Conservation (phyloP, 2,113 vertebrate genomes). For the Kryptolebias marmoratus region DNA sequence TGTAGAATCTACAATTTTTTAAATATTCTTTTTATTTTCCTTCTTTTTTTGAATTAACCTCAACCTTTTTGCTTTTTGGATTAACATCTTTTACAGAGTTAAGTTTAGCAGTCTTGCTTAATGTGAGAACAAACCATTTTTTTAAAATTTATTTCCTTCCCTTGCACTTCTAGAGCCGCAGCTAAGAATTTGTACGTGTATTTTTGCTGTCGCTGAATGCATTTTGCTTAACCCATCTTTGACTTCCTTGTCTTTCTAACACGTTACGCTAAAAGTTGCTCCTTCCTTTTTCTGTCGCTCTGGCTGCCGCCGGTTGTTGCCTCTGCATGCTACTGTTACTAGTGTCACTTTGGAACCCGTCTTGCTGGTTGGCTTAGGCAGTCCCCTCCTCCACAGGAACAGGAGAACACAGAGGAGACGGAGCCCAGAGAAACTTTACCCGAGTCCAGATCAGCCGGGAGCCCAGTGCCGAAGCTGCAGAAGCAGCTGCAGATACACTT, state of each 20-base stretch:
- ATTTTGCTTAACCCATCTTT: slow-evolving; percentile 12
- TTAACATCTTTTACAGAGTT: too few relatives aligned
- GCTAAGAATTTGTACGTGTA: background rate
- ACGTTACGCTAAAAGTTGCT: slow-evolving; percentile 5
- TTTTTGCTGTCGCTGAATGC: slow-evolving; percentile 22
- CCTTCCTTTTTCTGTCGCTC: slow-evolving; percentile 37
- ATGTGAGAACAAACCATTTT: too few relatives aligned
- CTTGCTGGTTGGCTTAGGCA: slow-evolving; percentile 80
- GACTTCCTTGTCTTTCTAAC: slow-evolving; percentile 38
- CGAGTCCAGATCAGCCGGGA: slow-evolving; percentile 57
- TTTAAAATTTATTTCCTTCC: too few relatives aligned
- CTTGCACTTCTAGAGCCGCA: too few relatives aligned
- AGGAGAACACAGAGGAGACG: slow-evolving; percentile 59
- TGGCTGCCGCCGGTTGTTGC: slow-evolving; percentile 55
- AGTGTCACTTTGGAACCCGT: slow-evolving; percentile 69
- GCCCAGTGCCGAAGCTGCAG: slow-evolving; percentile 61
- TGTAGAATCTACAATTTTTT: too few relatives aligned
- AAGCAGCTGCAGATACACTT: slow-evolving; percentile 70
- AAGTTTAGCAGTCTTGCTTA: too few relatives aligned
- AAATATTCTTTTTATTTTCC: too few relatives aligned
- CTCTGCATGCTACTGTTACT: slow-evolving; percentile 70
- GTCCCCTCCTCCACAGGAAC: slow-evolving; percentile 77
- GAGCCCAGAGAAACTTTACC: slow-evolving; percentile 62
- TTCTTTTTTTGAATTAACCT: too few relatives aligned
- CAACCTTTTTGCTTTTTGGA: too few relatives aligned